Conservation (phyloP, 2,888 invertebrate species). For the Dicroscelio sp. region DNA sequence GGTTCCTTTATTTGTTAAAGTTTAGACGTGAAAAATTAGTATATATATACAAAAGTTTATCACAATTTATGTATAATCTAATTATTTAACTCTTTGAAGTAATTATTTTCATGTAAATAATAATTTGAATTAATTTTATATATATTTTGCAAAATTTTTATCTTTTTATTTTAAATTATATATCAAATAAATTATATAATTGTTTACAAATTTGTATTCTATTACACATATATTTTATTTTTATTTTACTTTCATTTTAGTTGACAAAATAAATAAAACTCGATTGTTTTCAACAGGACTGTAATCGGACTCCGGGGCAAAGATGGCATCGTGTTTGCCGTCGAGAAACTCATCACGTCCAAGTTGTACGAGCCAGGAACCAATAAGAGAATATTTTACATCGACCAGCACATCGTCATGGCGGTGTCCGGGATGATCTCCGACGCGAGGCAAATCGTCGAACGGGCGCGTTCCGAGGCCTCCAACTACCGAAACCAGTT, state of each 20-base stretch:
- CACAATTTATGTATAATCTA: too few species aligned
- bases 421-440: slow-evolving; percentile 98
- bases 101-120: background rate
- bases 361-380: slow-evolving; percentile 98
- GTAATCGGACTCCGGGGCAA: slow-evolving; percentile 98
- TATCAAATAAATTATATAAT: too few species aligned
- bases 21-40: too few species aligned
- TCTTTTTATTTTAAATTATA: too few species aligned
- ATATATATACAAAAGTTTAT: too few species aligned
- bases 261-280: too few species aligned
- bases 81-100: too few species aligned
- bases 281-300: slow-evolving; percentile 93
- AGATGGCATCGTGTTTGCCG: slow-evolving; percentile 99
- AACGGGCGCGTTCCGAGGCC: slow-evolving; percentile 98
- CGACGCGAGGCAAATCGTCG: slow-evolving; percentile 98
- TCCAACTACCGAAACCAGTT: slow-evolving; percentile 98
- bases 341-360: slow-evolving; percentile 98
- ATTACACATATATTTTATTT: too few species aligned
- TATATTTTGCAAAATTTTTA: too few species aligned
- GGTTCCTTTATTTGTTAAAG: too few species aligned
- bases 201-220: too few species aligned
- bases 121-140: background rate
- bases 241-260: too few species aligned
- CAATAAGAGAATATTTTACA: slow-evolving; percentile 97
- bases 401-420: slow-evolving; percentile 99